Evolutionary conservation across 2,888 invertebrate species (phyloP), one percentile per base, ranked within the genome.

Genomic region (Tiliacea aurago): DNA sequence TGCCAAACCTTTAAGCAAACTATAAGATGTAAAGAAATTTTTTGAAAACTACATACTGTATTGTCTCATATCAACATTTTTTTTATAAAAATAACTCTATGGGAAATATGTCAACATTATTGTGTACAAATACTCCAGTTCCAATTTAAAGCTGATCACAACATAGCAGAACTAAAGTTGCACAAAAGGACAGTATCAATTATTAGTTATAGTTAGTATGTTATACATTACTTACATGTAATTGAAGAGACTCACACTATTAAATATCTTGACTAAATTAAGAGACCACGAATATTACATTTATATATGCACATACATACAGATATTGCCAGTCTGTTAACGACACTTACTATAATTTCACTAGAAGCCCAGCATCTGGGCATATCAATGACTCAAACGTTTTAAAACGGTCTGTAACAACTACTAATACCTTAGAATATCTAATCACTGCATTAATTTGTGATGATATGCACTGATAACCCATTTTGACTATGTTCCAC

Each of bases 391-490:
- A 95, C 95, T 95, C 93, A 90, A 95, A 95, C 91, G 90, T 93
- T 95, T 95, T 93, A 94, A 94, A 95, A 95, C 93, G 89, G 94
- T 94, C 91, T 91, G 94, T 96, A 95, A 95, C 95, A 95, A 92
- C 96, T 96, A 96, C 94, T 95, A 96, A 96, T 95, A 96, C 95
- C 96, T 95, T 95, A 95, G 90, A 94, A 94, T 94, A 95, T 94
- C 95, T 96, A 96, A 95, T 95, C 96, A 96, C 96, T 96, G 96
- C 94, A 94, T 93, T 93, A 93, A 93, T 94, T 95, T 96, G 95
- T 96, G 96, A 96, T 96, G 96, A 96, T 96, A 96, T 96, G 96
- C 96, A 96, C 95, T 95, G 94, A 95, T 94, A 92, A 93, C 95
- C 95, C 95, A 94, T 87, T 86, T 88, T 90, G 92, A 94, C 95